Conservation (phyloP, 2,113 vertebrate species). For the Tympanuchus pallidicinctus region DNA sequence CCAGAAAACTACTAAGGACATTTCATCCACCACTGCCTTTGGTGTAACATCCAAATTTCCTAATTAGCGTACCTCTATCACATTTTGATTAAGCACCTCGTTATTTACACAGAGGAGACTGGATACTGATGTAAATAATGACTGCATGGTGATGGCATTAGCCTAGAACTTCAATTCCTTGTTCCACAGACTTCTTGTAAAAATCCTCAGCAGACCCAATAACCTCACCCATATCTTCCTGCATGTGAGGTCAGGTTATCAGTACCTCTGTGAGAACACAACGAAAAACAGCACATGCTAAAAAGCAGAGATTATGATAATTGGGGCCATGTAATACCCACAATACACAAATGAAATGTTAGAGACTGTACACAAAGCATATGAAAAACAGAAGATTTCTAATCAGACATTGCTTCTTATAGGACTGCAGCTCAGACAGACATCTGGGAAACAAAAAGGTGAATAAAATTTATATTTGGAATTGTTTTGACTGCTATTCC, state of each 20-base stretch:
- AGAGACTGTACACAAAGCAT: neutral
- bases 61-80: neutral
- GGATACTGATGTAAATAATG: neutral
- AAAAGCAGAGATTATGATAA: neutral
- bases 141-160: neutral
- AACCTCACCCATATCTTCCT: neutral
- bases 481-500: neutral
- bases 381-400: neutral
- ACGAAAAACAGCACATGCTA: neutral
- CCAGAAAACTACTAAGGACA: neutral
- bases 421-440: neutral
- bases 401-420: neutral
- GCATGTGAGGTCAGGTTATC: neutral
- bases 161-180: neutral
- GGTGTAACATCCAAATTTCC: neutral
- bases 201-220: neutral
- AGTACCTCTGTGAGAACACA: neutral
- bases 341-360: neutral
- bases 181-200: neutral
- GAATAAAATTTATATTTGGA: slow-evolving; percentile 7
- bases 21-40: neutral
- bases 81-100: neutral
- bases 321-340: neutral
- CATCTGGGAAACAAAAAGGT: neutral
- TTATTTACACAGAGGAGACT: neutral